Base-by-base conservation (phyloP, 2,797 vertebrate genomes). In the Enteromius argenteus region DNA sequence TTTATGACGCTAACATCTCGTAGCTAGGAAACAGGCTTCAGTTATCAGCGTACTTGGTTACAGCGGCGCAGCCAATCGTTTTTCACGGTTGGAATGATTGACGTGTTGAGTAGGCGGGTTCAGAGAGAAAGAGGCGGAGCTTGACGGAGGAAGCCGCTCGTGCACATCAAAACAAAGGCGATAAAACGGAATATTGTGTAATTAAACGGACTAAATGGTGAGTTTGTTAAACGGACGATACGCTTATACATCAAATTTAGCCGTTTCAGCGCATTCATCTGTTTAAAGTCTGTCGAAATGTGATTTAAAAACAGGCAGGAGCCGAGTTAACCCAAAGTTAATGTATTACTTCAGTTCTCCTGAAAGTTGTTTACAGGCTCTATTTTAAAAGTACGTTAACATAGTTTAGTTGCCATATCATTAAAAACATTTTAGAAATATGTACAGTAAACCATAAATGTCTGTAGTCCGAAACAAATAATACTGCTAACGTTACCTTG, bases 41-140 rank as follows among this genome's bases (percentile, higher is more conserved):
- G 42, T 56, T 39, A 21, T 58, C 3, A 14, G 84, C 81, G 85
- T 84, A 35, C 88, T 2, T 84, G 79, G 84, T 81, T 75, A 86
- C 78, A 35, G 5, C 17, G 15, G 21, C 32, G 7, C 46, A 81
- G 56, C 88, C 88, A 89, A 87, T 87, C 71, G 44, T 23, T 5
- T 53, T 11, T 8, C 66, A 23, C n/a, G 17, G 17, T 3, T n/a
- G 1, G 5, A 0, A 37, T 81, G 84, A 86, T 58, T 83, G 87
- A 78, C 80, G 67, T 44, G 32, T 37, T 7, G 23, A 44, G 13
- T 6, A 49, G n/a, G 56, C 51, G 19, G 44, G 21, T 4, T 10
- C 4, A 37, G 23, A 0, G 21, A 1, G 39, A 27, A 37, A 23
- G 42, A 9, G 87, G 87, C 67, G 84, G 80, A 23, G 35, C 49